Conservation (phyloP, 1,140 invertebrate genomes). For the Mya arenaria region DNA sequence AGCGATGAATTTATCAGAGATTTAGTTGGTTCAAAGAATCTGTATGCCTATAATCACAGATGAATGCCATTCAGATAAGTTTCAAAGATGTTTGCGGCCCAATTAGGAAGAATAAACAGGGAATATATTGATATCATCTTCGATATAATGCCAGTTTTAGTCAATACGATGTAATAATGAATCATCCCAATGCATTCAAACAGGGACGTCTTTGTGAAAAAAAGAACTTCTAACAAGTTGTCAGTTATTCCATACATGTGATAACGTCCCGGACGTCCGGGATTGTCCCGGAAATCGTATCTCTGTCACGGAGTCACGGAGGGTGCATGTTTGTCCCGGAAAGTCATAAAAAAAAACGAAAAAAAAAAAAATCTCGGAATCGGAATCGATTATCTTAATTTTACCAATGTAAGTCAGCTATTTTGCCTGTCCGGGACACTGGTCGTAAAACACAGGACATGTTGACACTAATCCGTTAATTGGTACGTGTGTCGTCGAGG, state of each 20-base stretch:
- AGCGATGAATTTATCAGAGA: not conserved
- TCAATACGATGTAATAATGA: conserved; percentile 28
- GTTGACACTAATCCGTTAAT: too few relatives aligned
- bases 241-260: too few relatives aligned
- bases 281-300: too few relatives aligned
- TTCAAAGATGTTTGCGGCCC: not conserved
- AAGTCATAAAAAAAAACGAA: not conserved
- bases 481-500: too few relatives aligned
- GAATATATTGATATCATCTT: conserved; percentile 33
- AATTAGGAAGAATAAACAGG: not conserved
- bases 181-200: conserved; percentile 17
- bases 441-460: too few relatives aligned
- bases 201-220: not conserved
- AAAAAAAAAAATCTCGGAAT: not conserved
- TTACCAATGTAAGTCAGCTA: too few relatives aligned
- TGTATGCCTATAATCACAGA: not conserved
- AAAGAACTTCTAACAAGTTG: not conserved
- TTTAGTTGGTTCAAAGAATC: not conserved
- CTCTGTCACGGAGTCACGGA: too few relatives aligned
- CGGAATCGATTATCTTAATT: too few relatives aligned
- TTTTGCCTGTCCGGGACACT: too few relatives aligned
- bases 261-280: too few relatives aligned
- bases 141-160: not conserved
- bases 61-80: not conserved
- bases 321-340: too few relatives aligned